Evolutionary conservation across 2,797 vertebrate genomes (phyloP), one percentile per base, ranked within the genome.

Genomic region (Muscicapa comitata): DNA sequence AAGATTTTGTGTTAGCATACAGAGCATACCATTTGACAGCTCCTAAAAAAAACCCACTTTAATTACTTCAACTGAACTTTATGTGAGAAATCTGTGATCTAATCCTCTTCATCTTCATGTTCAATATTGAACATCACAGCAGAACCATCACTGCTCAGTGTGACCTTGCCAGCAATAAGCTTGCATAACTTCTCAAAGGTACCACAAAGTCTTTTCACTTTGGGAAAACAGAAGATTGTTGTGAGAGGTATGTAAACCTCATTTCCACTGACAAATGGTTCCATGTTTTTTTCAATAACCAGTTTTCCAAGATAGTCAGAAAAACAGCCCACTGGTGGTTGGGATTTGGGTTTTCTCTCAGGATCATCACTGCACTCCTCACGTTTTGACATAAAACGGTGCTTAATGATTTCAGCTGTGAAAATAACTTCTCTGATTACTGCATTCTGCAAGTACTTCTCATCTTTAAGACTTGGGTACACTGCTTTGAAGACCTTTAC

Each of bases 381-480:
- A 10, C 23, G 55, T 92, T 95, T 72, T 43, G 40, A 51, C 45
- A 94, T 16, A 20, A 81, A 90, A 48, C 8, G 31, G 54, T 10
- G 96, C 96, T 97, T 98, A 79, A 99, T 88, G 28, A 93, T 93
- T 70, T 98, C 96, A 43, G 98, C 98, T 88, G 97, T 96, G 87
- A 94, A 98, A 63, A 98, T 38, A 82, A 99, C 98, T 96, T 99
- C 99, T 43, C 50, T 97, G 35, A 98, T 90, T 85, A 99, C 91
- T n/a, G 98, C 98, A 80, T 96, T 98, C 71, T 94, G 98, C 76
- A 99, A 96, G 84, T 98, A 98, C 95, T 98, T 99, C 96, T 98
- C 98, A 90, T 99, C 98, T 83, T 96, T 96, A 59, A 99, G 97
- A 94, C 99, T 99, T 21, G 99, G 99, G 90, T 99, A 99, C 61